Evolutionary conservation across 2,797 vertebrate species (phyloP).

Genomic region (Loriculus beryllinus): DNA sequence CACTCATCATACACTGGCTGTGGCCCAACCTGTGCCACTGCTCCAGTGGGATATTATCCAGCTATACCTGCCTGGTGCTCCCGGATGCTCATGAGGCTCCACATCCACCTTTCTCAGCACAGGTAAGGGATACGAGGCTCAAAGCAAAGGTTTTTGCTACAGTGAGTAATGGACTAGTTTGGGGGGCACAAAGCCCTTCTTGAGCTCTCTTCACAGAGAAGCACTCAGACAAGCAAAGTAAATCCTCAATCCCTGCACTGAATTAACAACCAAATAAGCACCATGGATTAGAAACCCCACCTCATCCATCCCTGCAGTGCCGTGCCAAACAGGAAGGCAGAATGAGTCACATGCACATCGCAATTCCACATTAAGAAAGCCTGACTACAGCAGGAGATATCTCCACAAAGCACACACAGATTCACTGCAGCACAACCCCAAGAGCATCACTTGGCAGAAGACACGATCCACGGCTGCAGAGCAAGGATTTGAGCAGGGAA

Average conservation of each 20-base stretch:
- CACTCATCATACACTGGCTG: neutral
- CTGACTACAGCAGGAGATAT: too few species aligned
- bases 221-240: neutral
- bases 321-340: neutral
- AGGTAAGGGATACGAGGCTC: neutral
- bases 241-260: neutral
- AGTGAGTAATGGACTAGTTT: fast-evolving
- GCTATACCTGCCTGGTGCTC: neutral
- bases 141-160: neutral
- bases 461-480: neutral
- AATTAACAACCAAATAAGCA: neutral
- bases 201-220: neutral
- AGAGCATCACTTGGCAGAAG: neutral
- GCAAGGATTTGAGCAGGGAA: neutral
- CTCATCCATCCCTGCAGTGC: neutral
- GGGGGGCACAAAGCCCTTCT: neutral
- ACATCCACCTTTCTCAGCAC: neutral
- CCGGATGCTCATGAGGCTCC: fast-evolving
- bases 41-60: neutral
- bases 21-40: neutral
- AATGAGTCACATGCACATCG: fast-evolving
- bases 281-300: neutral
- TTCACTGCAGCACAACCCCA: fast-evolving
- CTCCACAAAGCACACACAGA: neutral
- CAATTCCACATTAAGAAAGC: neutral